phyloP scores from a whole-genome alignment of 2,888 invertebrate species.

The Sceliomorpha sp. region DNA sequence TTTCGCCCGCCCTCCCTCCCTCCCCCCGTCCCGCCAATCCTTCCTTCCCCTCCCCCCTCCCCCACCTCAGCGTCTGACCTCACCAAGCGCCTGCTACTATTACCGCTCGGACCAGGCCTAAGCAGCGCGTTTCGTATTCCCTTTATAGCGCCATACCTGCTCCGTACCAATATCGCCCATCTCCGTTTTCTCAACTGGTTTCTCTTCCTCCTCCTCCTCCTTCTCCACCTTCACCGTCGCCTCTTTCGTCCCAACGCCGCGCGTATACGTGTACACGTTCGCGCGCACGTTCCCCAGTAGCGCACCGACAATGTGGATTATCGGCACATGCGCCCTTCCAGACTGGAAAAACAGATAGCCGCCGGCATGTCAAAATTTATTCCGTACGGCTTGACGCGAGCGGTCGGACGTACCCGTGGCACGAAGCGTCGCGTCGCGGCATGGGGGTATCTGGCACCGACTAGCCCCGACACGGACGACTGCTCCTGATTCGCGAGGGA shows the following conservation, averaged over 20 bases:
- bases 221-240: no score
- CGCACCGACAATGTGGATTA: conserved; percentile 69
- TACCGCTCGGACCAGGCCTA: no score
- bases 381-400: conserved; percentile 66
- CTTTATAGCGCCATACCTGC: conserved; percentile 29
- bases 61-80: background rate
- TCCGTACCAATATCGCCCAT: conserved; percentile 25
- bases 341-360: conserved; percentile 61
- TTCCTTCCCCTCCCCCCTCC: background rate
- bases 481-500: no score
- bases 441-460: no score
- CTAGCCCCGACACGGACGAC: no score
- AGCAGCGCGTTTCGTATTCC: conserved; percentile 17
- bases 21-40: conserved; percentile 11
- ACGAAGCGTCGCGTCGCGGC: no score
- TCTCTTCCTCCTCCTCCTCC: no score
- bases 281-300: no score
- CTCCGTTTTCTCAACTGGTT: background rate
- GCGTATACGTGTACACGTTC: no score
- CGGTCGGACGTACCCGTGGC: conserved; percentile 59
- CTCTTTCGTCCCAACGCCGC: no score
- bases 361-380: conserved; percentile 75
- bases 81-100: no score
- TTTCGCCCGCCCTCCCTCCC: no score
- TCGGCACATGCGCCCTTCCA: conserved; percentile 77